Percentiles rank a stretch among this genome's conserved stretches.
Evolutionary conservation across 2,113 vertebrate genomes (phyloP).

Genomic region (Aptenodytes patagonicus): DNA sequence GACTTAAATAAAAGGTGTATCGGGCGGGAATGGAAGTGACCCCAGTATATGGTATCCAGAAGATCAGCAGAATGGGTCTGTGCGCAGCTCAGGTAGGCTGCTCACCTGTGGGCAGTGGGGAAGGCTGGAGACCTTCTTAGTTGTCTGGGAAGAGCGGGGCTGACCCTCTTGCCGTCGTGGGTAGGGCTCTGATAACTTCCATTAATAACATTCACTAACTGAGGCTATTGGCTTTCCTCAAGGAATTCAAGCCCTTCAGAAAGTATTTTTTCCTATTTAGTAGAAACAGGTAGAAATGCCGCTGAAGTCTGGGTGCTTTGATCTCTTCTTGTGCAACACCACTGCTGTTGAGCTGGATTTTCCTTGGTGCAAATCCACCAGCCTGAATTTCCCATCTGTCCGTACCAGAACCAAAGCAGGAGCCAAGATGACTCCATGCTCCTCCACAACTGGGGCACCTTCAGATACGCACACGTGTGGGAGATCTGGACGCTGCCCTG

Average conservation of each 20-base stretch:
- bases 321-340: not conserved
- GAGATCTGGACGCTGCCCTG: not conserved
- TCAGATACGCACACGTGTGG: rapidly evolving
- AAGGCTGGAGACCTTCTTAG: not conserved
- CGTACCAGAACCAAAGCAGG: rapidly evolving
- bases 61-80: not conserved
- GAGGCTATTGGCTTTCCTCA: not conserved
- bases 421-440: not conserved
- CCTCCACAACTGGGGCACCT: not conserved
- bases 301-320: not conserved
- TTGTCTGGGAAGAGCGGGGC: rapidly evolving
- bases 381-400: not conserved
- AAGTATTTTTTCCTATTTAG: not conserved
- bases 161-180: rapidly evolving
- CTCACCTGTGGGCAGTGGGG: not conserved
- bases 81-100: not conserved
- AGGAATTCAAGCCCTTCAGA: not conserved
- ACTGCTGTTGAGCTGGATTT: not conserved
- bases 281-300: not conserved
- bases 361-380: no score
- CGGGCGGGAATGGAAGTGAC: not conserved
- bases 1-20: not conserved
- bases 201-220: not conserved
- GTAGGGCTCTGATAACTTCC: not conserved
- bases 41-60: not conserved